Evolutionary conservation across 2,113 vertebrate species (phyloP).

Genomic region (Sinocyclocheilus anshuiensis): DNA sequence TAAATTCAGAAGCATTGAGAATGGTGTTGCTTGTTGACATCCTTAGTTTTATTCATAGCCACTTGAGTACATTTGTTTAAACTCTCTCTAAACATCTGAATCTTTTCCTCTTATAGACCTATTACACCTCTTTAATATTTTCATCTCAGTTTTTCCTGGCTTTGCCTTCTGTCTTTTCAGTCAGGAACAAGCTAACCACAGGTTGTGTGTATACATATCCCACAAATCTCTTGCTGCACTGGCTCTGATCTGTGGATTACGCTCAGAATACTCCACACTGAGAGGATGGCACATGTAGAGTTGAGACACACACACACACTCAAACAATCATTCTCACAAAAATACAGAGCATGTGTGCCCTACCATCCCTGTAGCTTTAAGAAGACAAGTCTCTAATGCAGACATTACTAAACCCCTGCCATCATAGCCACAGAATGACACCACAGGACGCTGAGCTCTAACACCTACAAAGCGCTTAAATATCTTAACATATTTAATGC

Average conservation of each 20-base stretch:
- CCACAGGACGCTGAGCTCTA: constrained; percentile 70
- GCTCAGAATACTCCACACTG: constrained; percentile 54
- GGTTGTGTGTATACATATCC: constrained; percentile 67
- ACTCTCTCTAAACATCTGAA: constrained; percentile 38
- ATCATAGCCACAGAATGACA: constrained; percentile 75
- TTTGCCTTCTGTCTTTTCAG: constrained; percentile 36
- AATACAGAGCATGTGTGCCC: constrained; percentile 65
- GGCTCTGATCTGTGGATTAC: constrained; percentile 73
- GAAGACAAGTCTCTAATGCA: constrained; percentile 77
- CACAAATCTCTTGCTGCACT: constrained; percentile 69
- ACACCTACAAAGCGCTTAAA: constrained; percentile 78
- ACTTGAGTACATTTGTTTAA: constrained; percentile 13
- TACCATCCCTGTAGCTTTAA: constrained; percentile 71
- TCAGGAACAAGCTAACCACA: constrained; percentile 41
- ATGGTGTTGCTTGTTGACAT: not conserved
- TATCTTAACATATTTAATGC: constrained; percentile 78
- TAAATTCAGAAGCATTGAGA: not conserved
- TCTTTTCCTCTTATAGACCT: constrained; percentile 38
- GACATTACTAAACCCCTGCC: constrained; percentile 76
- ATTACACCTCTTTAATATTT: constrained; percentile 53
- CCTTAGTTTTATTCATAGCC: constrained; percentile 9
- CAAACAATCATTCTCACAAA: constrained; percentile 3
- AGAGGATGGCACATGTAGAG: constrained; percentile 62
- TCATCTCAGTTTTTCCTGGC: constrained; percentile 61
- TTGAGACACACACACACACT: constrained; percentile 54